Conservation (phyloP, 30 jellyfish, hydroid and myxozoan species). For the Turritopsis dohrnii region DNA sequence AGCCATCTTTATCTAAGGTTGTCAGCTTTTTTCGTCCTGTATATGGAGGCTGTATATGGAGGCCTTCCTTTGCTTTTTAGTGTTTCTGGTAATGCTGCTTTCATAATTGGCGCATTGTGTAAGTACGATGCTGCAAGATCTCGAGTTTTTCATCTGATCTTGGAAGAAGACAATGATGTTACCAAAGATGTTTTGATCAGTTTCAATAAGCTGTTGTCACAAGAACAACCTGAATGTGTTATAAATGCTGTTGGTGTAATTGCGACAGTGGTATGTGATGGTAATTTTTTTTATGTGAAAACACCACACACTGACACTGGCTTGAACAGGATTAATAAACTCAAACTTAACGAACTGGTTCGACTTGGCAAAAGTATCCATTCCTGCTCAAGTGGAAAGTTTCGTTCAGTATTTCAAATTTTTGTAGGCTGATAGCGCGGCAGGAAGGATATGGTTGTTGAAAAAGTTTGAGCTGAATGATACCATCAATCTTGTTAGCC, state of each 20-base stretch:
- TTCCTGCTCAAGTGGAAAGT: no score
- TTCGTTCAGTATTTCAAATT: background rate
- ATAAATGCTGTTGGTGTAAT: constrained; percentile 76
- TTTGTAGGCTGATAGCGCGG: constrained; percentile 66
- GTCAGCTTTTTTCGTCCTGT: background rate
- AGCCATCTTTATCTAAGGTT: background rate
- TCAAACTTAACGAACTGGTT: no score
- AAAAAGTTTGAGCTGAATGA: constrained; percentile 53
- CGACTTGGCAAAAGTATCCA: no score
- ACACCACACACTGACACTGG: no score
- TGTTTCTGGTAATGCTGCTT: constrained; percentile 81
- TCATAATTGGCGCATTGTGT: constrained; percentile 67
- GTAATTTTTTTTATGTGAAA: no score
- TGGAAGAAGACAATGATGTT: constrained; percentile 17
- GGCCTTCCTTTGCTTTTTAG: no score
- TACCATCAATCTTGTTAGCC: constrained; percentile 37
- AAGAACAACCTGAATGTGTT: constrained; percentile 55
- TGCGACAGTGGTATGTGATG: constrained; percentile 68
- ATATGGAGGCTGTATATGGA: no score
- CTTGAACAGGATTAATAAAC: no score
- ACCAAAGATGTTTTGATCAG: constrained; percentile 43
- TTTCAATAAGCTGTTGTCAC: constrained; percentile 49
- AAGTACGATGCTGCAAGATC: constrained; percentile 68
- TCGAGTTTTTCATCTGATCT: constrained; percentile 47
- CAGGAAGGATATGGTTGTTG: constrained; percentile 77